phyloP scores from a whole-genome alignment of 35 echinoderm and acorn worm genomes.

The Acanthaster planci region DNA sequence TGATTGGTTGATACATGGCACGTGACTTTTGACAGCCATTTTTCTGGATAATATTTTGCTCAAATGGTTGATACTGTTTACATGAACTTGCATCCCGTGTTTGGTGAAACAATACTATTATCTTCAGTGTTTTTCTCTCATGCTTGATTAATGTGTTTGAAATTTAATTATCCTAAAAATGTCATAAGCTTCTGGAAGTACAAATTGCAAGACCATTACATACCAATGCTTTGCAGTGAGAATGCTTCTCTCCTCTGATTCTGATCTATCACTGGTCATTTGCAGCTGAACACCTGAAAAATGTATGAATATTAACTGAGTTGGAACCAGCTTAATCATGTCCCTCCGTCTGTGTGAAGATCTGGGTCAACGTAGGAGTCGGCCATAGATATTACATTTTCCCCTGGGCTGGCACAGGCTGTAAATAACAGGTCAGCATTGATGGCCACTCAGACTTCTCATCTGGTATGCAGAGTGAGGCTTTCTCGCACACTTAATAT shows the following conservation, averaged over 20 bases:
- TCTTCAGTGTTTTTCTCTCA: too few species aligned
- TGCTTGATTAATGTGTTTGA: too few species aligned
- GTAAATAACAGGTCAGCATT: not conserved
- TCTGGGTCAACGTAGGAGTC: not conserved
- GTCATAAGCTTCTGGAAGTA: too few species aligned
- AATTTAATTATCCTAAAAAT: too few species aligned
- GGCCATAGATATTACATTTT: not conserved
- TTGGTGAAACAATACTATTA: too few species aligned
- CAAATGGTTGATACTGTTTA: too few species aligned
- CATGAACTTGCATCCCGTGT: too few species aligned
- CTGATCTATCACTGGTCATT: not conserved
- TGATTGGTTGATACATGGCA: too few species aligned
- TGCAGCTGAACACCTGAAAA: not conserved
- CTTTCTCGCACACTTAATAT: slow-evolving; percentile 20
- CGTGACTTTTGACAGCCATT: too few species aligned
- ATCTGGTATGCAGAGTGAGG: slow-evolving; percentile 4
- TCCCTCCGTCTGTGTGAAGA: not conserved
- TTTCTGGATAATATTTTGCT: too few species aligned
- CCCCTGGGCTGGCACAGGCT: not conserved
- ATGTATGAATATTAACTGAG: not conserved
- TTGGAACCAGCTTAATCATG: not conserved
- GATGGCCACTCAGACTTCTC: not conserved
- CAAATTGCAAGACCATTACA: too few species aligned
- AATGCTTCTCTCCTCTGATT: not conserved
- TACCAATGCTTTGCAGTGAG: too few species aligned